phyloP scores from a whole-genome alignment of 2,113 vertebrate genomes.

The Gopherus flavomarginatus region DNA sequence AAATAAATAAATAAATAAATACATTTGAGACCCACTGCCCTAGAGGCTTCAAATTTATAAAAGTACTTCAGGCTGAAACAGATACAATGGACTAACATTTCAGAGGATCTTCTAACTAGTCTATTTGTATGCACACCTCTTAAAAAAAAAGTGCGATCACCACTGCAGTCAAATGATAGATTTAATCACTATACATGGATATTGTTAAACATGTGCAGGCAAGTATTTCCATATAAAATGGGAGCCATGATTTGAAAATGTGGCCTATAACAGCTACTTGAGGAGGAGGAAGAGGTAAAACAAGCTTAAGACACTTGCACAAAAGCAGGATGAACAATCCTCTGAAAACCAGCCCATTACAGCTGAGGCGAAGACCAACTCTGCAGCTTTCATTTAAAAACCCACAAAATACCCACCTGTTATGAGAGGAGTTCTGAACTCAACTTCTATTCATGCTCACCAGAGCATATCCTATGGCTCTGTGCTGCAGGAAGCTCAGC shows the following conservation, averaged over 20 bases:
- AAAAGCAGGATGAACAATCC: not conserved
- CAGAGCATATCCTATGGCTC: not conserved
- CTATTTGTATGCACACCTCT: not conserved
- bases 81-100: not conserved
- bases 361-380: not conserved
- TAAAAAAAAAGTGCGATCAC: not conserved
- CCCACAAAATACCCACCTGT: not conserved
- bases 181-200: not conserved
- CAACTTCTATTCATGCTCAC: not conserved
- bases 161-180: not conserved
- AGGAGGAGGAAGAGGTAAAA: not conserved
- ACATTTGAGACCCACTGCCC: no score
- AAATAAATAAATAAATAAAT: no score
- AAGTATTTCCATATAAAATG: not conserved
- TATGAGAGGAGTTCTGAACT: not conserved
- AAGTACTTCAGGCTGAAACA: not conserved
- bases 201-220: not conserved
- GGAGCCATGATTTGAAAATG: accelerated
- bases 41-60: not conserved
- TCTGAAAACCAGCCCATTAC: not conserved
- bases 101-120: not conserved
- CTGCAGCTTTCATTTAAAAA: not conserved
- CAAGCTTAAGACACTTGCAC: not conserved
- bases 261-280: not conserved
- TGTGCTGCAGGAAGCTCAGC: not conserved